phyloP scores from a whole-genome alignment of 1,140 invertebrate species.

The Pseudachorutes palmiensis region DNA sequence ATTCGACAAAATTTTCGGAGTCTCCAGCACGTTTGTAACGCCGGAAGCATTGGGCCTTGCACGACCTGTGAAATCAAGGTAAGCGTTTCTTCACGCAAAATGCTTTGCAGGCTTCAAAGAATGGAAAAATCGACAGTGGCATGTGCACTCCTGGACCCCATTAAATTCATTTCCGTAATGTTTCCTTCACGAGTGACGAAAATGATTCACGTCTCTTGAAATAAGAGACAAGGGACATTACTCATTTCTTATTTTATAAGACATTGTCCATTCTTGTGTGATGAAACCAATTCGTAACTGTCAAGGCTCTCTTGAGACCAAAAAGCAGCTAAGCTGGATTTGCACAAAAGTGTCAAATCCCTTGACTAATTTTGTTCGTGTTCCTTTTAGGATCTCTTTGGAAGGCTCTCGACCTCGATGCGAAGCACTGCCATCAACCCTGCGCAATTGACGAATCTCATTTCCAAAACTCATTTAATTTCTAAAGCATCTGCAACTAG shows the following conservation, averaged over 20 bases:
- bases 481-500: neutral
- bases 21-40: neutral
- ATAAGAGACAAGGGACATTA: too few relatives aligned
- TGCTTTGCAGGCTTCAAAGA: too few relatives aligned
- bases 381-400: neutral
- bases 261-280: too few relatives aligned
- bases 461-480: constrained; percentile 4
- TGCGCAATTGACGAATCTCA: neutral
- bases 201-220: too few relatives aligned
- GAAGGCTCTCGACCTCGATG: neutral
- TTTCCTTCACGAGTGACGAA: too few relatives aligned
- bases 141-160: too few relatives aligned
- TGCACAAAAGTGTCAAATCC: neutral
- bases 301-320: too few relatives aligned
- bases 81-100: neutral
- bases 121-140: neutral
- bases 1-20: neutral
- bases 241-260: too few relatives aligned
- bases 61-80: constrained; percentile 5
- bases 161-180: too few relatives aligned
- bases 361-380: neutral
- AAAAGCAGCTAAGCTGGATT: neutral
- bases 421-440: neutral
- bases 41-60: constrained; percentile 1
- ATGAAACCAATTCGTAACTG: too few relatives aligned